Conservation (phyloP, 2,113 vertebrate species). For the Petromus typicus region DNA sequence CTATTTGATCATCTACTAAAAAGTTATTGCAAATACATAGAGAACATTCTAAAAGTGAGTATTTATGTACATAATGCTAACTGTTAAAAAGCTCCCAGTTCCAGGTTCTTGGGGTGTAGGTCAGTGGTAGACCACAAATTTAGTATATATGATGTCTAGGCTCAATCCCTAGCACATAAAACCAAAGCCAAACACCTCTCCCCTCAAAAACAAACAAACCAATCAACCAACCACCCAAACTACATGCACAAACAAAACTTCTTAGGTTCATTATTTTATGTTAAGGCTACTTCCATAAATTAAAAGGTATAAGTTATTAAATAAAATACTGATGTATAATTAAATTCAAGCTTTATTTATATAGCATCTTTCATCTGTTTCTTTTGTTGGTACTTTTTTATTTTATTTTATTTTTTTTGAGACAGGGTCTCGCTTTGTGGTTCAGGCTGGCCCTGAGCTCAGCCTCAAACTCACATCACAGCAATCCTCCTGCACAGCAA, state of each 20-base stretch:
- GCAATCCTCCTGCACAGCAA: no score
- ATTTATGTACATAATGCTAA: not conserved
- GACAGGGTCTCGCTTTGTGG: no score
- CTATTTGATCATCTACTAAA: slow-evolving; percentile 39
- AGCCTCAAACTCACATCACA: no score
- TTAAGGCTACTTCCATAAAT: slow-evolving; percentile 59
- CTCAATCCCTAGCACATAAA: not conserved
- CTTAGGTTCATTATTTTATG: slow-evolving; percentile 40
- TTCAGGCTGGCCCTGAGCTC: no score
- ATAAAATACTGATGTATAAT: not conserved
- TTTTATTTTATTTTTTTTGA: no score
- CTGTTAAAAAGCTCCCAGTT: slow-evolving; percentile 13
- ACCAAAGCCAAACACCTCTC: not conserved
- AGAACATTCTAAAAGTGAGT: not conserved
- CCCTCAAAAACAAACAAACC: not conserved
- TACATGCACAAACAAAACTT: not conserved
- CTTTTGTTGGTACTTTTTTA: not conserved
- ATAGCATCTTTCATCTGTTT: not conserved
- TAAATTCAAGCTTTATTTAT: not conserved
- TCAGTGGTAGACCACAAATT: not conserved
- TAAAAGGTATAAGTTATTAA: slow-evolving; percentile 35
- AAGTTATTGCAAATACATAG: slow-evolving; percentile 65
- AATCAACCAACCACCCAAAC: not conserved
- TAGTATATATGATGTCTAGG: not conserved
- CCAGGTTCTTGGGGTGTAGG: not conserved